Conservation (phyloP, 2,113 vertebrate genomes). For the Gasterosteus aculeatus region DNA sequence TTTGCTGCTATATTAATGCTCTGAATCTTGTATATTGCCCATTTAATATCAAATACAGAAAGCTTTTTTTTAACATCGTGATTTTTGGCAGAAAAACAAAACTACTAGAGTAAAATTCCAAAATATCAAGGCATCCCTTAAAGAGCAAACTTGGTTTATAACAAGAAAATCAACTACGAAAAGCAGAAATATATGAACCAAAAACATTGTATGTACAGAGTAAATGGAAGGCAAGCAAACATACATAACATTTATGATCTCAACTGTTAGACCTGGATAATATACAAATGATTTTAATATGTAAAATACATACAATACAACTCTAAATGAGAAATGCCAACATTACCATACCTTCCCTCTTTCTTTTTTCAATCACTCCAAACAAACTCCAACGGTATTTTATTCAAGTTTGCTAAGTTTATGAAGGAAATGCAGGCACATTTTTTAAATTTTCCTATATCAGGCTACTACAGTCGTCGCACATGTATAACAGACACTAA, state of each 20-base stretch:
- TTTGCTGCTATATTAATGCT: slow-evolving; percentile 2
- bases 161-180: slow-evolving; percentile 21
- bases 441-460: slow-evolving; percentile 10
- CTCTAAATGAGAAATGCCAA: neutral
- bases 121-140: slow-evolving; percentile 45
- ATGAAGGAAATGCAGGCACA: slow-evolving; percentile 33
- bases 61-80: neutral
- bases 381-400: slow-evolving; percentile 15
- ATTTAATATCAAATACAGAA: slow-evolving; percentile 20
- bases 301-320: neutral
- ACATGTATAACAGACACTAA: neutral
- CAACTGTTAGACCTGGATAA: slow-evolving; percentile 20
- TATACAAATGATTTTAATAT: slow-evolving; percentile 17
- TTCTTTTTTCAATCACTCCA: slow-evolving; percentile 11
- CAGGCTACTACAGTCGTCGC: neutral
- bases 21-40: neutral
- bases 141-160: slow-evolving; percentile 23
- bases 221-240: slow-evolving; percentile 15
- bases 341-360: neutral
- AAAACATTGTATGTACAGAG: neutral
- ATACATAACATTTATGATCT: slow-evolving; percentile 24
- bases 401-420: slow-evolving; percentile 10
- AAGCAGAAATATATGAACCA: neutral
- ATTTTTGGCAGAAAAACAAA: slow-evolving; percentile 19
- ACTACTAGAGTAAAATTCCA: slow-evolving; percentile 15